Evolutionary conservation across 2,888 invertebrate species (phyloP).

Genomic region (Xylota segnis): DNA sequence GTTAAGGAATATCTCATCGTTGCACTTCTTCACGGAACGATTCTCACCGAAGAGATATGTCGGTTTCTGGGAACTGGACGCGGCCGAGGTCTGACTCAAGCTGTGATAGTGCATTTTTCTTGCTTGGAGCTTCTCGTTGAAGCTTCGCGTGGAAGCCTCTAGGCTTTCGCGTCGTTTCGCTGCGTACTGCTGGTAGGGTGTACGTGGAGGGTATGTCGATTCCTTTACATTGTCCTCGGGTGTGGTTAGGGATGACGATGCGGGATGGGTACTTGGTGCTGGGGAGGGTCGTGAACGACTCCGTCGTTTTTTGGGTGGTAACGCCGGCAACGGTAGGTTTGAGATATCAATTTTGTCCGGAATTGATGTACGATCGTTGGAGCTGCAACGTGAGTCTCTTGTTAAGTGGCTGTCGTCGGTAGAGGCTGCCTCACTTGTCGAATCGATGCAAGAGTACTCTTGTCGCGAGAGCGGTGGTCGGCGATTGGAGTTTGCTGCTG

Average conservation of each 20-base stretch:
- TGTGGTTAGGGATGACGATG: constrained; percentile 57
- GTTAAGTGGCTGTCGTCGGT: constrained; percentile 83
- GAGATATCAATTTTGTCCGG: constrained; percentile 83
- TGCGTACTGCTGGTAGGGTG: constrained; percentile 79
- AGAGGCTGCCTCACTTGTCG: constrained; percentile 83
- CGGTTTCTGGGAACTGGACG: constrained; percentile 79
- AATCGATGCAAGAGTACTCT: constrained; percentile 80
- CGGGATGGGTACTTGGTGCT: constrained; percentile 73
- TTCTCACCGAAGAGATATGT: constrained; percentile 84
- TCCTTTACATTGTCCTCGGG: constrained; percentile 66
- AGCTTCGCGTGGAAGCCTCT: constrained; percentile 82
- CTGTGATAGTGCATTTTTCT: constrained; percentile 84
- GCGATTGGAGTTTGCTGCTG: neutral
- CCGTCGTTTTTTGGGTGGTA: constrained; percentile 83
- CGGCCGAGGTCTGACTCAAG: constrained; percentile 77
- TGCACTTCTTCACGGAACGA: constrained; percentile 68
- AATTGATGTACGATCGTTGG: constrained; percentile 83
- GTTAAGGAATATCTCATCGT: constrained; percentile 84
- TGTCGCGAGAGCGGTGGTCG: constrained; percentile 79
- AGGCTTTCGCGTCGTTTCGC: constrained; percentile 83
- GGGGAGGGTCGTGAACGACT: constrained; percentile 81
- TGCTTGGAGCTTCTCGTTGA: constrained; percentile 83
- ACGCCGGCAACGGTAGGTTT: constrained; percentile 83
- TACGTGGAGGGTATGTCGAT: constrained; percentile 37
- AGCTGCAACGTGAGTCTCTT: constrained; percentile 82